Base-by-base conservation (phyloP, 2,113 vertebrate species). In the Campylomormyrus numenius region DNA sequence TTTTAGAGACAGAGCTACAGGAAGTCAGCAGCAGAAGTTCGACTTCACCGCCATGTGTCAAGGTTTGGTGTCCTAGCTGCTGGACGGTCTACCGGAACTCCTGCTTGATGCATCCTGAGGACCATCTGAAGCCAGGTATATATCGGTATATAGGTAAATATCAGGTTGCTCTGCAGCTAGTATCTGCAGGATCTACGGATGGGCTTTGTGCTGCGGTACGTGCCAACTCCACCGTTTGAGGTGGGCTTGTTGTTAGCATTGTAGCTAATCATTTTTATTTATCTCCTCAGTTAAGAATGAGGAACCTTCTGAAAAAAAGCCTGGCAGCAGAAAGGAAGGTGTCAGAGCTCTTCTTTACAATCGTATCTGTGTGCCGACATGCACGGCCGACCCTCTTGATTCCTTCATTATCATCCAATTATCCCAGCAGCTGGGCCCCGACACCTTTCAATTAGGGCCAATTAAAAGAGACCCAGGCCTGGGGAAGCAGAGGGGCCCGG, bases 341-440 rank as follows among this genome's bases (percentile, higher is more conserved):
- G 66, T 46, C 89, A 46, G 35, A 62, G 84, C 53, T 27, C 42
- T 66, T 58, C 48, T 83, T 46, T n/a, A 31, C 42, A 56, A 88
- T 87, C 39, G 6, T 42, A 42, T 62, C n/a, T 45, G 77, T 90
- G 91, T 91, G 2, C 45, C 17, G 86, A 42, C 74, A 31, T 52
- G 88, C 88, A 90, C 85, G 87, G 77, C 42, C 89, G 90, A 89
- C 42, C 90, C 49, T 46, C 87, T 84, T 89, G 39, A 24, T 11
- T 89, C 88, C 89, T 91, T 89, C 90, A 91, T 91, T 89, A 90
- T 91, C 86, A 91, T 92, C 91, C 90, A 91, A 92, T 92, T 90
- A 90, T 89, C 89, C 45, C 88, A 91, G 85, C 87, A 91, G 88
- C 85, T 91, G 90, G 52, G 49, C 74, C 89, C 53, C 86, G 62